A percentile compares a stretch with the other conserved stretches of the same genome.
Evolutionary conservation across 2,888 invertebrate genomes (phyloP).

Genomic region (Chloroclystis v-ata): DNA sequence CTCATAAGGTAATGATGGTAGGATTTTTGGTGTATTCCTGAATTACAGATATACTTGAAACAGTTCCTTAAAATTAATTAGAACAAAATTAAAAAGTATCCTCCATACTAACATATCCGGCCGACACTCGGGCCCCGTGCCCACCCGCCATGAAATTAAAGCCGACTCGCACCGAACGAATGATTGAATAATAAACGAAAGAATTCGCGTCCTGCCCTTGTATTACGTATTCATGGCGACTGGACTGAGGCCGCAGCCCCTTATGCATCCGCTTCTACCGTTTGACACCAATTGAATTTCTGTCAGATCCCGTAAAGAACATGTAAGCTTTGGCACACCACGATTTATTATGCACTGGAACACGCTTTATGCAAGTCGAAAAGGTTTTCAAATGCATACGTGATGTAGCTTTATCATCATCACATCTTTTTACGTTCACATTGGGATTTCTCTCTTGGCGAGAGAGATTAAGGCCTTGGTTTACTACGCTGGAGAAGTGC

Average conservation of each 20-base stretch:
- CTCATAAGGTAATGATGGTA: too few species aligned
- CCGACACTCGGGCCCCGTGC: constrained; percentile 66
- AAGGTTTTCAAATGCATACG: too few species aligned
- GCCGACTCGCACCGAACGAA: constrained; percentile 77
- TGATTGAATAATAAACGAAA: constrained; percentile 79
- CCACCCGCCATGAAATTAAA: constrained; percentile 78
- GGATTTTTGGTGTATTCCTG: too few species aligned
- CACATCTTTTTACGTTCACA: too few species aligned
- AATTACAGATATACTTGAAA: too few species aligned
- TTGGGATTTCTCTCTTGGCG: too few species aligned
- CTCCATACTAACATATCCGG: constrained; percentile 48
- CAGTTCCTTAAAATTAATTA: too few species aligned
- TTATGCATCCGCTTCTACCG: constrained; percentile 12
- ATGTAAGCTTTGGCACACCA: not conserved
- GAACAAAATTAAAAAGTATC: constrained; percentile 6
- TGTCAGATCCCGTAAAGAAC: not conserved
- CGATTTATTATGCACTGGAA: too few species aligned
- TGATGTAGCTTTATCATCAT: too few species aligned
- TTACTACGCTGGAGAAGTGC: too few species aligned
- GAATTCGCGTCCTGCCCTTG: constrained; percentile 76
- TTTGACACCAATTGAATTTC: constrained; percentile 17
- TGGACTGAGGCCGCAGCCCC: constrained; percentile 43
- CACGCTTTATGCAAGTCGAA: too few species aligned
- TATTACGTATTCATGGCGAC: constrained; percentile 77
- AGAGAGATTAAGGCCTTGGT: too few species aligned